Conservation (phyloP, 2,888 invertebrate species). For the Dicroscelio sp. region DNA sequence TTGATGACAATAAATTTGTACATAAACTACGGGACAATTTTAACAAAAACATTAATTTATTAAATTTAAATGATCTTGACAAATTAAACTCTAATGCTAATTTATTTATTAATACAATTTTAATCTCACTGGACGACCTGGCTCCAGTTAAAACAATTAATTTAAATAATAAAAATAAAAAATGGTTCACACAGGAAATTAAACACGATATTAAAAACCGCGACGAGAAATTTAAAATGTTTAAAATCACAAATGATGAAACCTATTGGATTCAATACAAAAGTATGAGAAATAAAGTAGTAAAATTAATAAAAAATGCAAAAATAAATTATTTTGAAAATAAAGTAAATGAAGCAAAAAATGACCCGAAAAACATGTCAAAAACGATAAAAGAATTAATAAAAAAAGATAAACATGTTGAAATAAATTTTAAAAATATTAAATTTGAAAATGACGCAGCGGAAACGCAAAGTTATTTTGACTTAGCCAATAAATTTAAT, state of each 20-base stretch:
- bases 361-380: conserved; percentile 10
- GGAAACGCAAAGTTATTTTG: not conserved
- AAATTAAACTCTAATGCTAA: no score
- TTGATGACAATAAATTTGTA: not conserved
- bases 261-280: conserved; percentile 35
- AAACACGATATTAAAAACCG: no score
- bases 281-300: conserved; percentile 16
- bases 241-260: no score
- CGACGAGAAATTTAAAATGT: no score
- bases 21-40: not conserved
- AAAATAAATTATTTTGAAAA: conserved; percentile 31
- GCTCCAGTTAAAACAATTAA: not conserved
- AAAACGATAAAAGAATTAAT: conserved; percentile 7
- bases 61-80: no score
- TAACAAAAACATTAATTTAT: no score
- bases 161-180: not conserved
- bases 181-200: not conserved
- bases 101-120: no score
- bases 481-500: conserved; percentile 46
- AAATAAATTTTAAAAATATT: conserved; percentile 30
- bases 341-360: not conserved
- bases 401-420: conserved; percentile 2
- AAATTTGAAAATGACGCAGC: not conserved
- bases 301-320: not conserved
- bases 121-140: not conserved